phyloP scores from a whole-genome alignment of 2,888 invertebrate species.

The Himalopsyche kuldschensis region DNA sequence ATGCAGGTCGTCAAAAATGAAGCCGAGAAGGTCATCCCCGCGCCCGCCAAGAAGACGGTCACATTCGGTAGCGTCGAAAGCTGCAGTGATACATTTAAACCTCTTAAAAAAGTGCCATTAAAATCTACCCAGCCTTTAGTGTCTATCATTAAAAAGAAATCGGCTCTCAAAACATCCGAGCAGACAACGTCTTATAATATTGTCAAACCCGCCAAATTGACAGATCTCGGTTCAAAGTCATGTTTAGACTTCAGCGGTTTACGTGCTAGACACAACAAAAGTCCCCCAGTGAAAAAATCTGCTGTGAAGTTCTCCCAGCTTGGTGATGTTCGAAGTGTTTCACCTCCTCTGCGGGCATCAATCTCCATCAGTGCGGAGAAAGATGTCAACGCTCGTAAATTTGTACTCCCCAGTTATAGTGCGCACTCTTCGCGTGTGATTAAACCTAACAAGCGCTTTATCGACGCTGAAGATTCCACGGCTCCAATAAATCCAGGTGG shows the following conservation, averaged over 20 bases:
- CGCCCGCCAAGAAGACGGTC: conserved; percentile 63
- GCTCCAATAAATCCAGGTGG: conserved; percentile 43
- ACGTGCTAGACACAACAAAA: conserved; percentile 54
- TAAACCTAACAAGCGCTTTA: conserved; percentile 84
- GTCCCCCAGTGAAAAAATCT: conserved; percentile 44
- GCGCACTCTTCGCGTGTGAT: conserved; percentile 84
- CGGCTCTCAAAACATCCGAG: conserved; percentile 59
- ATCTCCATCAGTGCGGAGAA: conserved; percentile 45
- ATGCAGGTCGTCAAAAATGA: conserved; percentile 52
- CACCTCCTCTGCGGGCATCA: conserved; percentile 51
- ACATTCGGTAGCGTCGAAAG: conserved; percentile 67
- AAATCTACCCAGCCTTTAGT: conserved; percentile 64
- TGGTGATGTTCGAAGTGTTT: conserved; percentile 53
- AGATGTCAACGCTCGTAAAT: conserved; percentile 56
- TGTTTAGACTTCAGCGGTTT: conserved; percentile 57
- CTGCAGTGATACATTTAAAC: conserved; percentile 62
- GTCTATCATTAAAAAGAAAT: conserved; percentile 67
- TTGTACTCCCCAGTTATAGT: conserved; percentile 79
- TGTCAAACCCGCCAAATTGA: conserved; percentile 64
- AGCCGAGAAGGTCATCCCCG: conserved; percentile 51
- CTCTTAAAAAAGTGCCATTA: conserved; percentile 59
- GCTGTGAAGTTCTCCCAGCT: conserved; percentile 52
- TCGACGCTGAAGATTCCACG: conserved; percentile 65
- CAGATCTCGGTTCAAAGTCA: conserved; percentile 64
- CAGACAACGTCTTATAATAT: conserved; percentile 63